Conservation (phyloP, 2,113 vertebrate genomes). For the Zosterops borbonicus region DNA sequence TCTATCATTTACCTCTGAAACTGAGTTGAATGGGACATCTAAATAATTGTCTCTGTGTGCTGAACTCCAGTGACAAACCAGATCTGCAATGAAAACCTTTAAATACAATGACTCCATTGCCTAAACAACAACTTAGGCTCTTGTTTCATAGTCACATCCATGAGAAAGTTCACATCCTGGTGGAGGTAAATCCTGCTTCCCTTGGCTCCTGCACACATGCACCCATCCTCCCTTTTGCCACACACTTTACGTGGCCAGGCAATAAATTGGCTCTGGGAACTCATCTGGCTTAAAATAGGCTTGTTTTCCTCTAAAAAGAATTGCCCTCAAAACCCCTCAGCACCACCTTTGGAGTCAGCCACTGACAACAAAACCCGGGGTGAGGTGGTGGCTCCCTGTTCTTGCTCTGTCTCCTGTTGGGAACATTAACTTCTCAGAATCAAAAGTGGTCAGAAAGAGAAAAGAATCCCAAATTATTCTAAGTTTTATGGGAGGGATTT, state of each 20-base stretch:
- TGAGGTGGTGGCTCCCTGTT: background rate
- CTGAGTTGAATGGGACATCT: background rate
- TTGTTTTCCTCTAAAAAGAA: background rate
- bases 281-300: background rate
- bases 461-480: background rate
- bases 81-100: background rate
- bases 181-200: background rate
- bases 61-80: background rate
- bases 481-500: background rate
- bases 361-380: background rate
- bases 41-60: background rate
- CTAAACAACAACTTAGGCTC: background rate
- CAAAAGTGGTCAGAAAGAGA: background rate
- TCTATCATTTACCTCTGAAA: background rate
- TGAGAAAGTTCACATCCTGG: background rate
- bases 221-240: background rate
- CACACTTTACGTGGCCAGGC: background rate
- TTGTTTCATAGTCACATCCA: background rate
- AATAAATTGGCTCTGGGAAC: background rate
- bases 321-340: fast-evolving
- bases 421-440: background rate
- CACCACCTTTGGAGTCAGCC: background rate
- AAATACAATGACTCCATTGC: background rate
- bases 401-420: fast-evolving
- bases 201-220: fast-evolving